A percentile compares a stretch with the other conserved stretches of the same genome.
Evolutionary conservation across 2,113 vertebrate genomes (phyloP).

Genomic region (Poeciliopsis retropinna): DNA sequence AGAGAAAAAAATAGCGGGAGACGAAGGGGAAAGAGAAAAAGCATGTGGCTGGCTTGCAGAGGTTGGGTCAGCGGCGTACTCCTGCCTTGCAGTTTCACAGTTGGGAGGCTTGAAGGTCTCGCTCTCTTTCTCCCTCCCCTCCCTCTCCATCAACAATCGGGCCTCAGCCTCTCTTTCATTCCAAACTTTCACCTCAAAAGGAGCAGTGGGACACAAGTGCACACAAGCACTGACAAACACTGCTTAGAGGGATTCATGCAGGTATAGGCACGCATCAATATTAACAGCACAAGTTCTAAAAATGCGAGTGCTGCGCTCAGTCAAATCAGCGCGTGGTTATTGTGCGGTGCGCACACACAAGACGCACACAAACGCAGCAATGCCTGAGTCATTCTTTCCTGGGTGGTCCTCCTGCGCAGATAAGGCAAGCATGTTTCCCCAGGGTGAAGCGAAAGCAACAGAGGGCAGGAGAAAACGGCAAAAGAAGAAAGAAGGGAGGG

Average conservation of each 20-base stretch:
- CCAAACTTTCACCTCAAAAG: constrained; percentile 63
- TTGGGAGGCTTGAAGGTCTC: constrained; percentile 45
- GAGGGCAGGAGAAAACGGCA: constrained; percentile 65
- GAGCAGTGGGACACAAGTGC: constrained; percentile 63
- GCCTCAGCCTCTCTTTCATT: constrained; percentile 70
- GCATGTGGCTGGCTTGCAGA: constrained; percentile 32
- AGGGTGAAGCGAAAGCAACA: constrained; percentile 79
- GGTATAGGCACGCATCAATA: constrained; percentile 78
- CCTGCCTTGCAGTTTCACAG: constrained; percentile 29
- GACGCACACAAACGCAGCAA: constrained; percentile 32
- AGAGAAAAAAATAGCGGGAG: neutral
- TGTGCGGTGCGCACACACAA: constrained; percentile 13
- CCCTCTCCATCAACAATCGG: constrained; percentile 60
- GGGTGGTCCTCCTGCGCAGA: constrained; percentile 82
- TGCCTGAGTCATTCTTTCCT: constrained; percentile 76
- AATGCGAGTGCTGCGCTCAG: constrained; percentile 56
- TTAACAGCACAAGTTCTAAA: constrained; percentile 72
- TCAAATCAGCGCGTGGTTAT: constrained; percentile 59
- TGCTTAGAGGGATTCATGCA: constrained; percentile 66
- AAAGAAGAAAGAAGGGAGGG: constrained; percentile 66
- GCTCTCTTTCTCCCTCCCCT: constrained; percentile 52
- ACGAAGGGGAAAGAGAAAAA: neutral
- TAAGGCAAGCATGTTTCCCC: constrained; percentile 80
- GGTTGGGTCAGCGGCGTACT: constrained; percentile 28
- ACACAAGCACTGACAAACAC: constrained; percentile 60